Conservation (phyloP, 2,797 vertebrate species). For the Orestias chungarensis region DNA sequence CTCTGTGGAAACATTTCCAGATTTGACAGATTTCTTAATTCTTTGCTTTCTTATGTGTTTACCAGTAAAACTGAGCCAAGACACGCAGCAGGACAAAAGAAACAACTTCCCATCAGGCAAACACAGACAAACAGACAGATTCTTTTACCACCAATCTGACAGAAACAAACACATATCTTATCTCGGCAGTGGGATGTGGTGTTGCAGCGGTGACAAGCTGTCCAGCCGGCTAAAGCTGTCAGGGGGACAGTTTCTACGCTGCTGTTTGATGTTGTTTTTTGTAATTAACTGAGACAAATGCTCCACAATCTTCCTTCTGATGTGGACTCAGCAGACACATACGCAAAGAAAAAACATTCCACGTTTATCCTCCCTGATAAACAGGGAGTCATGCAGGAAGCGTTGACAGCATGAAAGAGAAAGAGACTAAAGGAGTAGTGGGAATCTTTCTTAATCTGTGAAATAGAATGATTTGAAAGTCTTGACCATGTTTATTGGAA, state of each 20-base stretch:
- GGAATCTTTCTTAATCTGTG: conserved; percentile 22
- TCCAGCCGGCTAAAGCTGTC: conserved; percentile 49
- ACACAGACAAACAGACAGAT: conserved; percentile 10
- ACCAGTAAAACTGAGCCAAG: conserved; percentile 60
- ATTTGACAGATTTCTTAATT: not conserved
- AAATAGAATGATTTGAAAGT: conserved; percentile 9
- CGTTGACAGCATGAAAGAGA: conserved; percentile 27
- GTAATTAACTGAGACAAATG: conserved; percentile 71
- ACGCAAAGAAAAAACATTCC: conserved; percentile 25
- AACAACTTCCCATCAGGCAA: conserved; percentile 26
- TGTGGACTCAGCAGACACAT: conserved; percentile 40
- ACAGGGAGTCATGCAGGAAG: conserved; percentile 29
- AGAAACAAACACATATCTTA: conserved; percentile 14
- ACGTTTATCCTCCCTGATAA: conserved; percentile 54
- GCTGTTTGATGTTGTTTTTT: conserved; percentile 62
- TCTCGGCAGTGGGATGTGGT: conserved; percentile 37
- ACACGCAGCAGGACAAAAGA: conserved; percentile 46
- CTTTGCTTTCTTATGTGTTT: conserved; percentile 54
- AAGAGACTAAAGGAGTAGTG: conserved; percentile 17
- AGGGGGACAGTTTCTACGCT: conserved; percentile 46
- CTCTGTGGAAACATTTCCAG: not conserved
- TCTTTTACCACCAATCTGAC: conserved; percentile 25
- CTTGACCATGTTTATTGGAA: conserved; percentile 1
- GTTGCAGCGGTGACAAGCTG: conserved; percentile 59
- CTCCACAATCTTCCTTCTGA: conserved; percentile 50